Evolutionary conservation across 2,888 invertebrate species (phyloP).

Genomic region (Tachina grossa): DNA sequence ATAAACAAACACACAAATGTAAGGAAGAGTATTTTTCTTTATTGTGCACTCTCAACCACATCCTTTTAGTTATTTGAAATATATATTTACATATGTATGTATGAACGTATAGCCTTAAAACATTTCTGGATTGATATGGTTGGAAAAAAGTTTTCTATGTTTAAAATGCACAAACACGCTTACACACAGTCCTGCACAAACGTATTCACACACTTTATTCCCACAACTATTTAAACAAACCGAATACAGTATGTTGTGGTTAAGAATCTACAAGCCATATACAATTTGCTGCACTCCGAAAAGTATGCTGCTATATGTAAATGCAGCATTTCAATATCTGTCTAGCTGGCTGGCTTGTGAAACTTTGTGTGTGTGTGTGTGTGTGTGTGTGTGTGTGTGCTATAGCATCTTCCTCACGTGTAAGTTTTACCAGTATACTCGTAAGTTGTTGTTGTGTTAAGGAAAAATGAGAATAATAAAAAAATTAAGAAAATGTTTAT

Average conservation of each 20-base stretch:
- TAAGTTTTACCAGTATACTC: too few relatives aligned
- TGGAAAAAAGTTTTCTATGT: constrained; percentile 38
- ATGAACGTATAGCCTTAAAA: constrained; percentile 49
- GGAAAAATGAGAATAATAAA: background rate
- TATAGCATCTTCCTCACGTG: background rate
- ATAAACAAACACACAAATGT: constrained; percentile 1
- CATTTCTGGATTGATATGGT: constrained; percentile 58
- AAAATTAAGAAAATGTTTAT: constrained; percentile 44
- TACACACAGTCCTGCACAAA: constrained; percentile 6
- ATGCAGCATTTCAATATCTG: constrained; percentile 37
- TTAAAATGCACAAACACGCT: constrained; percentile 43
- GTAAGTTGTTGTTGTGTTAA: background rate
- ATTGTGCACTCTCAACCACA: constrained; percentile 56
- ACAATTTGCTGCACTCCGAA: constrained; percentile 38
- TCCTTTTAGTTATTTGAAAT: constrained; percentile 68
- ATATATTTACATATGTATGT: constrained; percentile 44
- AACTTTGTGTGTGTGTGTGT: background rate
- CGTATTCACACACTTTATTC: background rate
- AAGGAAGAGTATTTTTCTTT: constrained; percentile 32
- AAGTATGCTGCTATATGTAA: constrained; percentile 23
- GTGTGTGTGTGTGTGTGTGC: background rate
- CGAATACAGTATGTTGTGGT: constrained; percentile 63
- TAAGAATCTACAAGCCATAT: constrained; percentile 42
- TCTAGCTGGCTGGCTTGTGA: constrained; percentile 8
- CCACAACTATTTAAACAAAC: constrained; percentile 50